phyloP scores from a whole-genome alignment of 1,140 invertebrate genomes.

The Lerema accius region DNA sequence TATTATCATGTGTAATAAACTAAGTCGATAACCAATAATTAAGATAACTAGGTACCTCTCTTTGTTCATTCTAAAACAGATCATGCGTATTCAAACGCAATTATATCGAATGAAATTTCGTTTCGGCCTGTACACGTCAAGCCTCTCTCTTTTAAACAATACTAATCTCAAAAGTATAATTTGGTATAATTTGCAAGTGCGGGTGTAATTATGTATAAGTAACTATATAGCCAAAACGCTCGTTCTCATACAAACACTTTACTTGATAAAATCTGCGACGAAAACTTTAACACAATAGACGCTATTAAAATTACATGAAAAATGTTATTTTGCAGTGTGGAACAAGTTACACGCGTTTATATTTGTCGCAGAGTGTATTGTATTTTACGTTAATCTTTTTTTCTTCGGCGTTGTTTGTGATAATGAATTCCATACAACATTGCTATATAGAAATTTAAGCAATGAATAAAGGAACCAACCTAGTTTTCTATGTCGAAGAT shows the following conservation, averaged over 20 bases:
- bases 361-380: too few species aligned
- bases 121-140: constrained; percentile 20
- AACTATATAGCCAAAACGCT: constrained; percentile 9
- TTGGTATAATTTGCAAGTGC: constrained; percentile 14
- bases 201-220: constrained; percentile 11
- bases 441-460: too few species aligned
- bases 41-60: too few species aligned
- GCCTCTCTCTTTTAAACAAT: constrained; percentile 42
- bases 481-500: too few species aligned
- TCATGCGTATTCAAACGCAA: constrained; percentile 14
- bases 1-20: too few species aligned
- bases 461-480: too few species aligned
- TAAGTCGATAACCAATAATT: too few species aligned
- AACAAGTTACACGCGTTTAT: constrained; percentile 5
- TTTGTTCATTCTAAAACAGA: background rate
- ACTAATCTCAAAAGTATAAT: constrained; percentile 17
- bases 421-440: too few species aligned
- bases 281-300: constrained; percentile 17
- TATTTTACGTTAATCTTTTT: too few species aligned
- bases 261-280: constrained; percentile 28
- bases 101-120: constrained; percentile 25
- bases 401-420: too few species aligned
- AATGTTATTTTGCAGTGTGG: constrained; percentile 7
- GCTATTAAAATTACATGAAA: constrained; percentile 21
- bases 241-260: constrained; percentile 27